Conservation (phyloP, 2,797 vertebrate species). For the Limnodromus scolopaceus region DNA sequence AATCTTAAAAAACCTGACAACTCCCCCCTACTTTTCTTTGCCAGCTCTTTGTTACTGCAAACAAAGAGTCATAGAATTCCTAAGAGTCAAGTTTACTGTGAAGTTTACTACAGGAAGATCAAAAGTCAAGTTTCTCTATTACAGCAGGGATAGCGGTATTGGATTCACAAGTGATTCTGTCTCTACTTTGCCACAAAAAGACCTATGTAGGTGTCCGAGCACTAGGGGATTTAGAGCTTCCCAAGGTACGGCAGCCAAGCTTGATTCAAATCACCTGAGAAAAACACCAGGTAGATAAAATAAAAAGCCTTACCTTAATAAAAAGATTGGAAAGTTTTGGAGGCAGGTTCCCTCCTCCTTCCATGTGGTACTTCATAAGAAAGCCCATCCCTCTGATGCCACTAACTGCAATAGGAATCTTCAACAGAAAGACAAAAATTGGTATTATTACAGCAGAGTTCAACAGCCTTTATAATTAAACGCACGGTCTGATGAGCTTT, state of each 20-base stretch:
- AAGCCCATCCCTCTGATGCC: slow-evolving; percentile 94
- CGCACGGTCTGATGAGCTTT: not conserved
- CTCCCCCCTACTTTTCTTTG: not conserved
- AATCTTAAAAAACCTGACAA: not conserved
- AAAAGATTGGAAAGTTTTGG: slow-evolving; percentile 89
- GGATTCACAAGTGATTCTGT: not conserved
- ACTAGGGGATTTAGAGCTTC: not conserved
- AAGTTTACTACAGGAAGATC: not conserved
- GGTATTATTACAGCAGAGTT: not conserved
- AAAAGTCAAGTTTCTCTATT: not conserved
- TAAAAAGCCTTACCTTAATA: slow-evolving; percentile 86
- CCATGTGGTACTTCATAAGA: slow-evolving; percentile 91
- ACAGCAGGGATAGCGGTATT: not conserved
- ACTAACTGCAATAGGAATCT: slow-evolving; percentile 91
- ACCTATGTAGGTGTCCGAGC: not conserved
- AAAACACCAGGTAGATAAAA: not conserved
- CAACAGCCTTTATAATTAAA: not conserved
- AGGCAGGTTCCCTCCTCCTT: slow-evolving; percentile 79
- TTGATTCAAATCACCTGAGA: not conserved
- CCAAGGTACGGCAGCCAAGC: not conserved
- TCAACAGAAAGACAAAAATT: not conserved
- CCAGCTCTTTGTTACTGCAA: not conserved
- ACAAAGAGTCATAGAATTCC: not conserved
- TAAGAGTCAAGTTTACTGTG: not conserved
- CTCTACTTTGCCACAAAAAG: not conserved